These are phyloP conservation scores for Pygoscelis adeliae DNA, from an alignment of 2,113 vertebrate genomes.

Conservation along the genomic window DNA sequence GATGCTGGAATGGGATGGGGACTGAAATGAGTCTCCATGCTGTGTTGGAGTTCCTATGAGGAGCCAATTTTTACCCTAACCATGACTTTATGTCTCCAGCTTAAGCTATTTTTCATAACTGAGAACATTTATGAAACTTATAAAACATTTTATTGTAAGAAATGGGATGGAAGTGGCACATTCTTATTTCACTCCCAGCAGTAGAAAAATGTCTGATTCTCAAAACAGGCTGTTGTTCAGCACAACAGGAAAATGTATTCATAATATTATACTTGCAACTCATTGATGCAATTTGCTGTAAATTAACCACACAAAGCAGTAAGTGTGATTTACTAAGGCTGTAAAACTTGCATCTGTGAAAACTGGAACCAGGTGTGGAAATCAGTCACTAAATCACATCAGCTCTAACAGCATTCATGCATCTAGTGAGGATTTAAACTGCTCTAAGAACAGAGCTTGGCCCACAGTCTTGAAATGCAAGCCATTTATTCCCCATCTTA, in stretches of 20 bases:
- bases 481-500: not conserved
- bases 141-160: not conserved
- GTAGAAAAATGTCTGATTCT: not conserved
- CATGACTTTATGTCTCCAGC: not conserved
- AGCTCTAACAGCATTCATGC: not conserved
- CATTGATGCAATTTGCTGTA: not conserved
- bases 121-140: not conserved
- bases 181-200: not conserved
- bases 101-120: not conserved
- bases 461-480: not conserved
- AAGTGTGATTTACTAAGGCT: not conserved
- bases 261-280: not conserved
- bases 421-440: not conserved
- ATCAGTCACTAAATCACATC: not conserved
- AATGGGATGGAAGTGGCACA: not conserved
- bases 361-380: not conserved
- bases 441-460: not conserved
- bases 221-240: not conserved
- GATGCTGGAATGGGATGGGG: not conserved
- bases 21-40: not conserved
- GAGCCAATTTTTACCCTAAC: not conserved
- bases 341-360: constrained; percentile 6
- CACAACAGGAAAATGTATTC: not conserved
- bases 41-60: not conserved
- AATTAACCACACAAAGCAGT: not conserved